Percentiles rank a stretch among this genome's conserved stretches.
These are phyloP conservation scores for Polyommatus icarus DNA, from an alignment of 2,888 invertebrate species.

Conservation along the genomic window DNA sequence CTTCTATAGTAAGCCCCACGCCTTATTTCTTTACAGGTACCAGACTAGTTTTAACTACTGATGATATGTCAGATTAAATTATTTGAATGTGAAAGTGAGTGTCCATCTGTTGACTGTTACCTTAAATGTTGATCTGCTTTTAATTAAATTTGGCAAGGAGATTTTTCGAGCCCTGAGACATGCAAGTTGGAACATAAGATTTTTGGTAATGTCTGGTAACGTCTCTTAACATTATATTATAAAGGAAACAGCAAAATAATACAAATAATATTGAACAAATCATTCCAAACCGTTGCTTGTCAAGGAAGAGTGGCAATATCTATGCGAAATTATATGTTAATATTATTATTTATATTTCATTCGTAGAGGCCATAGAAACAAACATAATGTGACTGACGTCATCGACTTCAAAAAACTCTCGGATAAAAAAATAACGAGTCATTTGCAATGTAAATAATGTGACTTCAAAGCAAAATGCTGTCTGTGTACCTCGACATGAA, in stretches of 20 bases:
- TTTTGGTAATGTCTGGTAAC: no score
- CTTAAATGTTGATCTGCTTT: no score
- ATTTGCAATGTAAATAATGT: conserved; percentile 29
- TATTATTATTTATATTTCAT: not conserved
- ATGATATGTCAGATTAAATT: no score
- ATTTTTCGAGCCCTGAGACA: no score
- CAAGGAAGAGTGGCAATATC: not conserved
- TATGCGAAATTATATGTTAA: not conserved
- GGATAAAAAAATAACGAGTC: conserved; percentile 18
- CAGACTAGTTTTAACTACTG: not conserved
- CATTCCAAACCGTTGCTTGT: not conserved
- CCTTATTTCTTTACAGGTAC: not conserved
- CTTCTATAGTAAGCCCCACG: conserved; percentile 17
- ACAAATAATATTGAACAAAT: not conserved
- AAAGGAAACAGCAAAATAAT: not conserved
- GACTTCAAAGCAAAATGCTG: conserved; percentile 29
- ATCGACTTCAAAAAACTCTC: conserved; percentile 3
- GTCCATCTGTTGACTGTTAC: no score
- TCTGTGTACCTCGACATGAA: not conserved
- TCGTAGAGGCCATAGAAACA: not conserved
- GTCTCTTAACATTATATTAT: not conserved
- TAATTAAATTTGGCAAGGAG: no score
- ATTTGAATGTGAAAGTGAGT: no score
- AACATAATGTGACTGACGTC: conserved; percentile 24
- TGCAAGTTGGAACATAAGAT: no score